Base-by-base conservation (phyloP, 2,797 vertebrate species). In the Sibirionetta formosa region DNA sequence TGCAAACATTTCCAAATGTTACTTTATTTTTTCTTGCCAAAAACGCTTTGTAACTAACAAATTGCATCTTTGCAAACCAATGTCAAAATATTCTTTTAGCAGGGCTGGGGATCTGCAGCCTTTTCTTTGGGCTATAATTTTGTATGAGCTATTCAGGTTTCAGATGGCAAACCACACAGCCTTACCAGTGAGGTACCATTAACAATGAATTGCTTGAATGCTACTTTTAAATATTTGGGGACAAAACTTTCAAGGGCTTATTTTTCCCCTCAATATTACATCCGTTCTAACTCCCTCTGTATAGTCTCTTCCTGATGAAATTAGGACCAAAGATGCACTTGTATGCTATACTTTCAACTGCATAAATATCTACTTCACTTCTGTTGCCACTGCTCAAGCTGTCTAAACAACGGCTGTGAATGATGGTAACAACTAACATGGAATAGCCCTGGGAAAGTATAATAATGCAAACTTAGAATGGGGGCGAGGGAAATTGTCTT, bases 361-460 rank as follows among this genome's bases (percentile, higher is more conserved):
- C 73, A 96, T 81, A 96, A 85, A 63, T 93, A 95, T 85, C 90
- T 51, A 13, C 76, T 90, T 83, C 92, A 54, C 70, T 96, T 95
- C 75, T 93, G 78, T 71, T 96, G 48, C 75, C 70, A 18, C 89
- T 93, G 90, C 93, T 98, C 99, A 99, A 99, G 99, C 99, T 99
- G 99, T 99, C 98, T 87, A 99, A 99, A 99, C 99, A 99, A 98
- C 26, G 95, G 97, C 96, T 64, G 78, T 94, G 96, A 98, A 90
- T 88, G 98, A 98, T 70, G 96, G 98, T 97, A 98, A 98, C 98
- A 98, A 98, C 98, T 97, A 98, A 97, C 97, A 97, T 97, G 98
- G 98, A 98, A 98, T 97, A 98, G 97, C 97, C 99, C 98, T 99
- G 99, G 99, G 98, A 99, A 99, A 98, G 97, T 96, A 82, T 85